Percentiles rank a stretch among this genome's conserved stretches.
Conservation (phyloP, 2,888 invertebrate genomes). For the Eupeodes latifasciatus region DNA sequence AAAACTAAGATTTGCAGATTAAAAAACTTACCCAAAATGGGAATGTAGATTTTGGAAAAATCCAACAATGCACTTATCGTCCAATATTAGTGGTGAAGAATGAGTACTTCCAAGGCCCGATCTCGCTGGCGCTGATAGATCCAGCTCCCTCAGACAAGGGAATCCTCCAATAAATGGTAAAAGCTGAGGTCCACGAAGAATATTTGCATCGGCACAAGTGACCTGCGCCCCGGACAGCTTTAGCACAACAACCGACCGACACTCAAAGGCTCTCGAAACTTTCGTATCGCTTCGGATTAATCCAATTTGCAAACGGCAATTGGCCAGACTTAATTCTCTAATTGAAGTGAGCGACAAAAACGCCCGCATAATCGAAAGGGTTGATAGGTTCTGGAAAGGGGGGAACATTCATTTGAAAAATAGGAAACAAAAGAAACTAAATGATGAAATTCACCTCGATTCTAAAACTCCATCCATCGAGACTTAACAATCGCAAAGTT, state of each 20-base stretch:
- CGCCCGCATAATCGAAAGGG: constrained; percentile 84
- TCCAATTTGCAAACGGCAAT: constrained; percentile 85
- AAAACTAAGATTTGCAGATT: not conserved
- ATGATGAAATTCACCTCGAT: constrained; percentile 84
- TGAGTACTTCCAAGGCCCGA: constrained; percentile 82
- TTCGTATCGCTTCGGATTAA: constrained; percentile 78
- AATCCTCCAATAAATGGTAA: constrained; percentile 85
- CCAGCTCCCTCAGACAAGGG: constrained; percentile 85
- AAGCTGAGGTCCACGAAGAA: constrained; percentile 84
- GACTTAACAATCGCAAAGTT: constrained; percentile 85
- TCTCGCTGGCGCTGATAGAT: constrained; percentile 84
- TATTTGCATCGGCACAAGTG: constrained; percentile 84
- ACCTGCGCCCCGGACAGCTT: constrained; percentile 85
- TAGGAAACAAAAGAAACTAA: not conserved
- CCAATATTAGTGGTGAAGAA: constrained; percentile 83
- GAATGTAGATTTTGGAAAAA: constrained; percentile 84
- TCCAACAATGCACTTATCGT: constrained; percentile 84
- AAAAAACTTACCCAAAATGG: constrained; percentile 82
- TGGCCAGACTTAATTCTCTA: constrained; percentile 85
- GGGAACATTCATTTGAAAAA: not conserved
- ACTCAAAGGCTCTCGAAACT: constrained; percentile 80
- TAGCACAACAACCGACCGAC: constrained; percentile 84
- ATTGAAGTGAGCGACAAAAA: constrained; percentile 85
- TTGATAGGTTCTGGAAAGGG: constrained; percentile 78
- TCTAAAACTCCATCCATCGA: constrained; percentile 86